Conservation (phyloP, 2,888 invertebrate species). For the Thymelicus lineola region DNA sequence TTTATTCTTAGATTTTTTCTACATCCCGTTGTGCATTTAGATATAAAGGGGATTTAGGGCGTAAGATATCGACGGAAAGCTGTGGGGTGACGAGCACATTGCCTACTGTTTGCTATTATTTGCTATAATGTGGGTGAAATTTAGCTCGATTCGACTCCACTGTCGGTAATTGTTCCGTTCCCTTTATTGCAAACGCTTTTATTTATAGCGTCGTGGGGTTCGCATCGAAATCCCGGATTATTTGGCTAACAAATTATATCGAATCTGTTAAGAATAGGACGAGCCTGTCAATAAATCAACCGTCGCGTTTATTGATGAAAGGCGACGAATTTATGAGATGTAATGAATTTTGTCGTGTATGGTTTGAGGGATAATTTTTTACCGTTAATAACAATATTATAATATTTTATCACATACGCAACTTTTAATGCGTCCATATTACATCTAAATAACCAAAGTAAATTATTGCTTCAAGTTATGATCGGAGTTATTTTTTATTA, state of each 20-base stretch:
- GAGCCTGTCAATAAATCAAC: slow-evolving; percentile 81
- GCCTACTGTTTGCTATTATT: slow-evolving; percentile 82
- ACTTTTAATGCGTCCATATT: too few species aligned
- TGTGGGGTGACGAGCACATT: slow-evolving; percentile 68
- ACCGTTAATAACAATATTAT: too few species aligned
- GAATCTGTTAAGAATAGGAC: slow-evolving; percentile 80
- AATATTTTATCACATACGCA: too few species aligned
- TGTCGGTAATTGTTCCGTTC: slow-evolving; percentile 76
- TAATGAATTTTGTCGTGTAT: slow-evolving; percentile 56
- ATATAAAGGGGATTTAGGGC: slow-evolving; percentile 75
- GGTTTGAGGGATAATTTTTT: slow-evolving; percentile 33
- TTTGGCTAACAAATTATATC: slow-evolving; percentile 84
- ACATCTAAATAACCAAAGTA: too few species aligned
- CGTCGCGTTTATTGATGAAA: slow-evolving; percentile 75
- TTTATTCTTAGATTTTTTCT: slow-evolving; percentile 62
- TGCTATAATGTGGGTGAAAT: slow-evolving; percentile 83
- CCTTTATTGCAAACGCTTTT: slow-evolving; percentile 68
- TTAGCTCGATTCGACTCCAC: slow-evolving; percentile 73
- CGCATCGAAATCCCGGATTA: slow-evolving; percentile 80
- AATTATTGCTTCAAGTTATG: too few species aligned
- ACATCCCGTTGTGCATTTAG: slow-evolving; percentile 80
- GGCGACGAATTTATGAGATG: slow-evolving; percentile 62
- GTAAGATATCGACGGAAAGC: slow-evolving; percentile 74
- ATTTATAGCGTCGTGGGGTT: slow-evolving; percentile 60
- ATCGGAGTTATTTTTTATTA: too few species aligned